A percentile compares a stretch with the other conserved stretches of the same genome.
These are phyloP conservation scores for Drosophila lacteicornis DNA, from an alignment of 1,140 invertebrate species.

Conservation along the genomic window DNA sequence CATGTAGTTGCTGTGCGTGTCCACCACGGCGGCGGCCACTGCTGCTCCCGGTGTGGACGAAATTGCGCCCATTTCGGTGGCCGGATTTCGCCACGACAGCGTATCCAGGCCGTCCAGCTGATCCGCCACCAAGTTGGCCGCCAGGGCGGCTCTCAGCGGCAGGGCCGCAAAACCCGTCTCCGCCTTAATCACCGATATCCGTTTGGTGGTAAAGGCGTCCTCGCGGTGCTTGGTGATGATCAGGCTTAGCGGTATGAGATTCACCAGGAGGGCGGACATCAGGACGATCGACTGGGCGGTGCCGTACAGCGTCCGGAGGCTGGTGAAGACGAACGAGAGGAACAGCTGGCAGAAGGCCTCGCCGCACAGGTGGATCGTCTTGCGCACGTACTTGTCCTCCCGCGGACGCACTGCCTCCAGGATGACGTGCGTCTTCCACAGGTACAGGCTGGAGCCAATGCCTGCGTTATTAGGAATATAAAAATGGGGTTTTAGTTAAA, in stretches of 20 bases:
- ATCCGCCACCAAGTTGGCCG: conserved; percentile 71
- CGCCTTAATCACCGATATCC: conserved; percentile 79
- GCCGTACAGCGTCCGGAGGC: conserved; percentile 79
- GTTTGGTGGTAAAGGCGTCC: conserved; percentile 77
- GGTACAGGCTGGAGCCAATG: conserved; percentile 77
- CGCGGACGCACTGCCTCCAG: conserved; percentile 81
- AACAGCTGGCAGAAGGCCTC: conserved; percentile 83
- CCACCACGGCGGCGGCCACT: conserved; percentile 67
- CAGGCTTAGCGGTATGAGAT: conserved; percentile 78
- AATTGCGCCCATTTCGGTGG: conserved; percentile 12
- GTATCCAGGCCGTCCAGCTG: conserved; percentile 78
- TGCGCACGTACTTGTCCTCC: conserved; percentile 81
- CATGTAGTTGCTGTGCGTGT: conserved; percentile 78
- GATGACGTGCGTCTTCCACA: conserved; percentile 82
- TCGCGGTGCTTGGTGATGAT: conserved; percentile 83
- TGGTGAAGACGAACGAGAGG: conserved; percentile 82
- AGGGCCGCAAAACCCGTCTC: conserved; percentile 67
- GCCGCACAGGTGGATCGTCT: conserved; percentile 80
- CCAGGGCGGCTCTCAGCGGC: conserved; percentile 61
- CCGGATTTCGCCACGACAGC: conserved; percentile 68
- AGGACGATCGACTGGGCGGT: conserved; percentile 79
- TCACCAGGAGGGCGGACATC: conserved; percentile 79
- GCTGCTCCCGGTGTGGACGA: conserved; percentile 32
- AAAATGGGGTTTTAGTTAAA: too few species aligned
- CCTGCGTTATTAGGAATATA: conserved; percentile 32